Evolutionary conservation across 2,113 vertebrate species (phyloP).

Genomic region (Antennarius striatus): DNA sequence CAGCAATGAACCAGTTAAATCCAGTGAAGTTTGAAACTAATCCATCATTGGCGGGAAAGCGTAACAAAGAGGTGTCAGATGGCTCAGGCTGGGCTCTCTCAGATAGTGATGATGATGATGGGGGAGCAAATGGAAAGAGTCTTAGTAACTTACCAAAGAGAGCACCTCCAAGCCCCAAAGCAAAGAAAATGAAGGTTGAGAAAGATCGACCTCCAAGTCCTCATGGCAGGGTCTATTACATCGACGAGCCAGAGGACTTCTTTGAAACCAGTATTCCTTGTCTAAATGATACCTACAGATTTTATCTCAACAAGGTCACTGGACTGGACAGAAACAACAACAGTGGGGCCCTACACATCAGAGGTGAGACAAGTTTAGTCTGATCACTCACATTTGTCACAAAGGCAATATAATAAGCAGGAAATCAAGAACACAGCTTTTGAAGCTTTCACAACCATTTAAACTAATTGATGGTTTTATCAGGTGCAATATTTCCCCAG

Average conservation of each 20-base stretch:
- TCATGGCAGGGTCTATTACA: conserved; percentile 63
- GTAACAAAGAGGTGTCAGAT: conserved; percentile 77
- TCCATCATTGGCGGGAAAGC: conserved; percentile 72
- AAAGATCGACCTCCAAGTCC: conserved; percentile 58
- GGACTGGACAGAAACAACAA: conserved; percentile 89
- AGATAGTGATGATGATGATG: conserved; percentile 83
- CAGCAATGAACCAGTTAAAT: conserved; percentile 77
- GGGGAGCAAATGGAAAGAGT: conserved; percentile 33
- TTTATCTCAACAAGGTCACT: conserved; percentile 93
- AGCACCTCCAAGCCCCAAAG: conserved; percentile 53
- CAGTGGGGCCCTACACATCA: conserved; percentile 90
- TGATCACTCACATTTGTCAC: too few species aligned
- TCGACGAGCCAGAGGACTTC: conserved; percentile 76
- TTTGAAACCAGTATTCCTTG: conserved; percentile 83
- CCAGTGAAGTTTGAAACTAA: conserved; percentile 72
- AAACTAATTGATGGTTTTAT: too few species aligned
- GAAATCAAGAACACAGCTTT: too few species aligned
- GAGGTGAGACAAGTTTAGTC: conserved; percentile 77
- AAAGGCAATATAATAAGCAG: too few species aligned
- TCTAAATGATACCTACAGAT: conserved; percentile 83
- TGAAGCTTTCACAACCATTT: too few species aligned
- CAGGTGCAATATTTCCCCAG: background rate
- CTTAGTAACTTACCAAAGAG: conserved; percentile 28
- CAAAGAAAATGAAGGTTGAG: conserved; percentile 67
- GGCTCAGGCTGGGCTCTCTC: conserved; percentile 91